Evolutionary conservation across 1,140 invertebrate species (phyloP).

Genomic region (Cheumatopsyche charites): DNA sequence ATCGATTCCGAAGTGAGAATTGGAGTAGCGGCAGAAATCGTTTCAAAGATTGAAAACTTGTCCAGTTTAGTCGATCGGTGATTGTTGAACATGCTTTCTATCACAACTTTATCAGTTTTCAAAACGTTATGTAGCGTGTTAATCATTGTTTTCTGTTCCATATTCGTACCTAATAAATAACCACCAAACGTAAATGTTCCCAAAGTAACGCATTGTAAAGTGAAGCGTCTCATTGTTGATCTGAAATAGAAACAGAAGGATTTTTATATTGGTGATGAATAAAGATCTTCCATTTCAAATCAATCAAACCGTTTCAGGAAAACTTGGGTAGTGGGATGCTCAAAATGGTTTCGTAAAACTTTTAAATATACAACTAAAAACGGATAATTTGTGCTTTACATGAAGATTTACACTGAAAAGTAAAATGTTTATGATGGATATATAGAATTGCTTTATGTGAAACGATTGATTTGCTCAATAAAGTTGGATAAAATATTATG

Average conservation of each 20-base stretch:
- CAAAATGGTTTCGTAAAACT: too few species aligned
- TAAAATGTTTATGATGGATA: too few species aligned
- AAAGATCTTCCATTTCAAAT: too few species aligned
- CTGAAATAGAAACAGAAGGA: not conserved
- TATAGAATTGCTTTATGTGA: too few species aligned
- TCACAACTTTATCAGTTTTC: conserved; percentile 27
- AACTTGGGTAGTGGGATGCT: too few species aligned
- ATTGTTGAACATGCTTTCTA: conserved; percentile 9
- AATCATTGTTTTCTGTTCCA: conserved; percentile 29
- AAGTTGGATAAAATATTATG: too few species aligned
- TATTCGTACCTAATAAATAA: conserved; percentile 34
- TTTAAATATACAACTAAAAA: too few species aligned
- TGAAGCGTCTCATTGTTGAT: conserved; percentile 33
- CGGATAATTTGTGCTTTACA: too few species aligned
- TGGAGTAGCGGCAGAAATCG: conserved; percentile 71
- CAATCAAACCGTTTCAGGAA: too few species aligned
- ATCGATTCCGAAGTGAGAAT: conserved; percentile 9
- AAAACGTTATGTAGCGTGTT: conserved; percentile 24
- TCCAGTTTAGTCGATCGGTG: not conserved
- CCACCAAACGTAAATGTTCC: conserved; percentile 7
- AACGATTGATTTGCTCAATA: too few species aligned
- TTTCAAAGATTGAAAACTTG: not conserved
- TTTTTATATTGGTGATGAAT: too few species aligned
- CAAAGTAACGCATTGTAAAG: conserved; percentile 25
- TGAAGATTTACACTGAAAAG: too few species aligned